Conservation (phyloP, 2,797 vertebrate species). For the Sarcophilus harrisii region DNA sequence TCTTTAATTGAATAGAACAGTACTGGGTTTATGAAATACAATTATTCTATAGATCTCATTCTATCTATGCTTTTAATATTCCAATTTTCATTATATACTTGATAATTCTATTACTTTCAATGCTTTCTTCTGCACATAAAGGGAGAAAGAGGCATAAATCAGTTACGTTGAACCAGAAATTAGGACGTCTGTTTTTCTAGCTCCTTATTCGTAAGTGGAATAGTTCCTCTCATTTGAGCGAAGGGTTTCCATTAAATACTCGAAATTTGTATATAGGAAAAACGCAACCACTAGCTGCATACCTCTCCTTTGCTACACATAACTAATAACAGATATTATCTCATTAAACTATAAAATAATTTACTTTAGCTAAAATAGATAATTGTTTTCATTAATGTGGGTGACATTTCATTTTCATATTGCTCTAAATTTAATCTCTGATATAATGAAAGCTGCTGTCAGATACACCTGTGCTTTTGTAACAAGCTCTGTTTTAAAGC, state of each 20-base stretch:
- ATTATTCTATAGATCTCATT: conserved; percentile 38
- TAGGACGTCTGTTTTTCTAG: not conserved
- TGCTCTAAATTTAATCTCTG: conserved; percentile 61
- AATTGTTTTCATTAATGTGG: conserved; percentile 25
- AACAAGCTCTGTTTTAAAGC: conserved; percentile 63
- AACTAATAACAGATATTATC: not conserved
- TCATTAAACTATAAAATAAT: not conserved
- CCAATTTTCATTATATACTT: not conserved
- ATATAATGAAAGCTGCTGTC: conserved; percentile 57
- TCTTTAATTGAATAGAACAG: conserved; percentile 31
- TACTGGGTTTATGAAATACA: conserved; percentile 23
- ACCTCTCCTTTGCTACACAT: not conserved
- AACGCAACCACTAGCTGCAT: not conserved
- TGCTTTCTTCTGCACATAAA: not conserved
- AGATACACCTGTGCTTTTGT: conserved; percentile 67
- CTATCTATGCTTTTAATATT: not conserved
- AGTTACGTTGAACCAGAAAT: not conserved
- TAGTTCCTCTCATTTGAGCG: not conserved
- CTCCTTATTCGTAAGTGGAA: not conserved
- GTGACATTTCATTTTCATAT: conserved; percentile 41
- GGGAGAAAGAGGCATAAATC: not conserved
- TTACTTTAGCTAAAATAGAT: not conserved
- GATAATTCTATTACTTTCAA: not conserved
- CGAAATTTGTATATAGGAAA: not conserved
- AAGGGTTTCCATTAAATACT: not conserved